Base-by-base conservation (phyloP, 2,888 invertebrate genomes). In the Pristionchus entomophagus region DNA sequence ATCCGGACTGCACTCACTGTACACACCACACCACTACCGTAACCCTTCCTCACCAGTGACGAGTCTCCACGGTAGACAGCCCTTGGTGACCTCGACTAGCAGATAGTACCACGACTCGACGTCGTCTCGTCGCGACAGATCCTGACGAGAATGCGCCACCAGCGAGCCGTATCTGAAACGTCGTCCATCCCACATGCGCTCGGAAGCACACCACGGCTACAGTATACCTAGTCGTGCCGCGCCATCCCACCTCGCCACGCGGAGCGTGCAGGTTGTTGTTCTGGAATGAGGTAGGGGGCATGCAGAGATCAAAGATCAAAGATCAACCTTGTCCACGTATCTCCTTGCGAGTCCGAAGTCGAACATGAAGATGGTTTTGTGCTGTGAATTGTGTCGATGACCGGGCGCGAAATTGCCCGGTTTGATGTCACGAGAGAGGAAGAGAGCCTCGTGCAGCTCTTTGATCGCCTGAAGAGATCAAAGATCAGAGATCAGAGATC, bases 101-200 rank as follows among this genome's bases (percentile, higher is more conserved):
- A 91, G 89, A 85, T 91, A 91, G 59, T 90, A 88, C 91, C 91
- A 91, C 56, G 88, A 88, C 73, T 91, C 91, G 14, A 89, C 41
- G 69, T 91, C 91, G 78, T 91, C 91, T 32, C 88, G 86, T n/a
- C 90, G 86, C 2, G 89, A 87, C 5, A 91, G 87, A 81, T 91
- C 91, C 62, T 85, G 73, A 32, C 87, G 53, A n/a, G 87, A 86
- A 80, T 91, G 91, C 14, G 91, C 91, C 38, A 88, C 87, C 49
- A 91, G 88, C 35, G 89, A 89, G 6, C 90, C 91, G 86, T 91
- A 91, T 19, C 83, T 84, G 45, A 80, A 80, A 73, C 12, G 26
- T 41, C 73, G 45, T 5, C 29, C 17, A n/a, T 10, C 8, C 10
- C 2, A 45, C n/a, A n/a, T 41, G 41, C 73, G 45, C 73, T 6